These are phyloP conservation scores for Aradophagus sp. DNA, from an alignment of 1,140 invertebrate genomes.

Conservation along the genomic window DNA sequence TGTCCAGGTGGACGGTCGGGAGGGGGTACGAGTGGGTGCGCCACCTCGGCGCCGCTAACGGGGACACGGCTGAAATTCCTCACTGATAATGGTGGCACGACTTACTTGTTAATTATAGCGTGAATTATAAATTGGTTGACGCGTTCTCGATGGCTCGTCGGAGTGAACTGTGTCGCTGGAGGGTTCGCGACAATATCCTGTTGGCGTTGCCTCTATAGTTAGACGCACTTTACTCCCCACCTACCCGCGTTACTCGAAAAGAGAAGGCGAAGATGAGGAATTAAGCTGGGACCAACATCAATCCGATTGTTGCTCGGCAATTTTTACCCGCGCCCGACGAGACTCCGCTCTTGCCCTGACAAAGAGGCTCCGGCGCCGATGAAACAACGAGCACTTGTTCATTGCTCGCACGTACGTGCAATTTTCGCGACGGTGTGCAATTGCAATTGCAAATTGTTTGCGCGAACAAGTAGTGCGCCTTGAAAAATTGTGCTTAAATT, in stretches of 20 bases:
- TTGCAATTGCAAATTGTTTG: too few species aligned
- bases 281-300: conserved; percentile 21
- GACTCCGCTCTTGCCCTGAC: too few species aligned
- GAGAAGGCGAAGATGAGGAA: conserved; percentile 40
- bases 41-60: too few species aligned
- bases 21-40: too few species aligned
- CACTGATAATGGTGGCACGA: conserved; percentile 39
- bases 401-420: too few species aligned
- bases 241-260: conserved; percentile 48
- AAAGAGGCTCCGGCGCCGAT: too few species aligned
- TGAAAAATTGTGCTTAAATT: too few species aligned
- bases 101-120: conserved; percentile 51
- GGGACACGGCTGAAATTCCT: conserved; percentile 17
- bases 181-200: conserved; percentile 69
- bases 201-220: conserved; percentile 72
- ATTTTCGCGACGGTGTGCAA: too few species aligned
- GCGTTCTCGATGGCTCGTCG: conserved; percentile 68
- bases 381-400: too few species aligned
- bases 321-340: too few species aligned
- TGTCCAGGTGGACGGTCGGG: too few species aligned
- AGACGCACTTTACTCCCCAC: conserved; percentile 65
- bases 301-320: conserved; percentile 33
- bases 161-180: conserved; percentile 71
- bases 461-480: too few species aligned
- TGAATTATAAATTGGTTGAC: conserved; percentile 59